phyloP scores from a whole-genome alignment of 2,888 invertebrate genomes.

The Drosophila silvestris region DNA sequence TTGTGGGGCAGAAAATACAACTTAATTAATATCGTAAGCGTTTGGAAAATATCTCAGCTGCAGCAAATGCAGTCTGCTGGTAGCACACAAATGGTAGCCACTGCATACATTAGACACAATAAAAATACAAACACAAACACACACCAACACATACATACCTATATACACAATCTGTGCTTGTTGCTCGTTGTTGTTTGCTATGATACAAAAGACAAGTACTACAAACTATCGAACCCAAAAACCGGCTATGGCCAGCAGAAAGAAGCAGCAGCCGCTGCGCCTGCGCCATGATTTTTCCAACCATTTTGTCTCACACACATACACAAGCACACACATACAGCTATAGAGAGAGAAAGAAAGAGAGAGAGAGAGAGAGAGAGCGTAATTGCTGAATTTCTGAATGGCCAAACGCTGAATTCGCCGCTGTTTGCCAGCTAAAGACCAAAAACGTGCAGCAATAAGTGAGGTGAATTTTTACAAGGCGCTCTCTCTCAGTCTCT shows the following conservation, averaged over 20 bases:
- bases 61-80: constrained; percentile 26
- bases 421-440: constrained; percentile 20
- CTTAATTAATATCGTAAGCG: constrained; percentile 73
- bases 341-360: constrained; percentile 1
- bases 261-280: constrained; percentile 49
- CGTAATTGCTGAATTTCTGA: constrained; percentile 70
- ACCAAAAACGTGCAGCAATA: constrained; percentile 41
- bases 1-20: constrained; percentile 41
- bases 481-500: constrained; percentile 9
- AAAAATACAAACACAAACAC: constrained; percentile 26
- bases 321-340: background rate
- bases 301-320: constrained; percentile 69
- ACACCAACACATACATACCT: constrained; percentile 9
- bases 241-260: constrained; percentile 42
- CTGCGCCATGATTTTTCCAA: constrained; percentile 77
- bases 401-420: constrained; percentile 65
- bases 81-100: constrained; percentile 55
- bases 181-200: constrained; percentile 39
- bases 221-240: constrained; percentile 51
- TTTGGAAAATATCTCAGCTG: constrained; percentile 48
- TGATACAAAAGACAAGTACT: constrained; percentile 48
- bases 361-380: constrained; percentile 9
- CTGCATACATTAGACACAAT: constrained; percentile 56
- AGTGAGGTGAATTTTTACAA: constrained; percentile 66
- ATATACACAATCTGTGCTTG: constrained; percentile 3